Evolutionary conservation across 2,797 vertebrate species (phyloP), one percentile per base, ranked within the genome.

Genomic region (Champsocephalus esox): DNA sequence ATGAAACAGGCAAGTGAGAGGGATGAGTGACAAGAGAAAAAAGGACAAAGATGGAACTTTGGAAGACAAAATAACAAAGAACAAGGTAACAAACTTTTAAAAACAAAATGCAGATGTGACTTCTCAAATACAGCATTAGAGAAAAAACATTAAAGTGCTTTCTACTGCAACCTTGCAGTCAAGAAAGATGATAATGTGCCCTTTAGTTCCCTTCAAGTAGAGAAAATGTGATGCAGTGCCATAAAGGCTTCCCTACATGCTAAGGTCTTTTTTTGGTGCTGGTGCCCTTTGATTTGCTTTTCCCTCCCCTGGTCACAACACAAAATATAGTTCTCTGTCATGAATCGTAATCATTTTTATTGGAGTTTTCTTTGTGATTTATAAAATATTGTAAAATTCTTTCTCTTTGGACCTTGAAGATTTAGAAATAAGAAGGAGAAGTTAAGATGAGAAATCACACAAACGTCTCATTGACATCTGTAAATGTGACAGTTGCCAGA

Each of bases 21-120:
- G 60, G 81, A 84, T 70, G 69, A 72, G 79, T 59, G 83, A 83
- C 84, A 68, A 38, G 38, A 66, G 71, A 70, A 51, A 34, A 60
- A 50, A 54, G 50, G 70, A 67, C 60, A 69, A 70, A 58, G 79
- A 73, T 28, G 28, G 67, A 77, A 56, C 52, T 55, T 69, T n/a
- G 32, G 57, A 63, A 76, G 17, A 56, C 44, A 49, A 9, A 32
- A 60, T 34, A 69, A 19, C 59, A 50, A 24, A 62, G 16, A 75
- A 74, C 19, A 51, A 51, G 43, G 61, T 65, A 54, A 77, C 41
- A 64, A 50, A 80, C 24, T 68, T 79, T 32, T 59, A 9, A 56
- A 73, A 61, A 46, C 59, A 52, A 68, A 64, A 38, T 38, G 34
- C 34, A 38, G 34, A 38, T 2, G 34, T 38, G 8, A 38, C 34